Base-by-base conservation (phyloP, 2,888 invertebrate genomes). In the Sclerodermus sp. region DNA sequence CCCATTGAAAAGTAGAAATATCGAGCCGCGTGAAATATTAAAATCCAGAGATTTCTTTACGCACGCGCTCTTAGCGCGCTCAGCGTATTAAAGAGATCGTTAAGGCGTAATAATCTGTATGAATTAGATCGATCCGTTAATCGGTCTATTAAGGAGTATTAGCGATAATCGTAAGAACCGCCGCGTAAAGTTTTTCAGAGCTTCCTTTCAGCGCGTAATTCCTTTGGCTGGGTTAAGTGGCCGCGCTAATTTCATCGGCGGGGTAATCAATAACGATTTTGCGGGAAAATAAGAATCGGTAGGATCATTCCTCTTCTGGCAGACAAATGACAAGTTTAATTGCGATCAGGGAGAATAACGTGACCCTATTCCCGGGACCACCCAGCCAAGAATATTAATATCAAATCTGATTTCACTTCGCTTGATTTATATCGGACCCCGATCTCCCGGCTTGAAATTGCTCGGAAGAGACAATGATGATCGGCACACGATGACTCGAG, bases 361-460 rank as follows among this genome's bases (percentile, higher is more conserved):
- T 34, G 50, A 45, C 44, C 45, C 31, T 37, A 10, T 49, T 45
- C 17, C 37, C 17, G 45, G 53, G 55, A 58, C 59, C 58, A 58
- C 58, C 58, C 62, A 53, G 58, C 47, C 49, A 46, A 58, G 45
- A 51, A 57, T 55, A 52, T 47, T 50, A 57, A 57, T 57, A 59
- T 58, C 55, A 53, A 49, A 53, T 58, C 52, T 61, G 60, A 64
- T 64, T 64, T 64, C 65, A 62, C 64, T 57, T 45, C 31, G 47
- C 51, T 55, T 66, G 62, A 66, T 62, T 66, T 64, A 66, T 38
- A 38, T 38, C 38, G 15, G 34, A 3, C 12, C 12, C 12, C 34
- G 34, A 34, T 34, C 34, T 23, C 23, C 23, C 23, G 8, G 4
- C 8, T 23, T 23, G 23, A 23, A 23, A 23, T 23, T 23, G 23